Evolutionary conservation across 2,797 vertebrate genomes (phyloP).

Genomic region (Percopsis omiscomaycus): DNA sequence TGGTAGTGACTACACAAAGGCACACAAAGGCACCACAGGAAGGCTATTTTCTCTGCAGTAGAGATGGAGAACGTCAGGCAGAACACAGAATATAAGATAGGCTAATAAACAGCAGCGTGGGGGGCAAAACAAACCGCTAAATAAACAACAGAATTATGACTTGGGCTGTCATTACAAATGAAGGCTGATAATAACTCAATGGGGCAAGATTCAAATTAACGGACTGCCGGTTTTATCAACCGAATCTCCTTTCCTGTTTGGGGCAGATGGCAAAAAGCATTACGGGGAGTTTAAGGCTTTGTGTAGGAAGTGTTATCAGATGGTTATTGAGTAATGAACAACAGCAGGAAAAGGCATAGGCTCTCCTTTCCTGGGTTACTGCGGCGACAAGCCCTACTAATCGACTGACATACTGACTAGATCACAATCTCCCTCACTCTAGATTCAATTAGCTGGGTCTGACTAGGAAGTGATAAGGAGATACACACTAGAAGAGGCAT

Average conservation of each 20-base stretch:
- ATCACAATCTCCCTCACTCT: constrained; percentile 64
- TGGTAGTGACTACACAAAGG: too few relatives aligned
- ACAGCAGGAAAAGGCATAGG: constrained; percentile 38
- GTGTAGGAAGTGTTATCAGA: constrained; percentile 65
- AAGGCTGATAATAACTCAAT: constrained; percentile 18
- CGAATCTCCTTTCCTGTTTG: constrained; percentile 66
- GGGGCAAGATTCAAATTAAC: constrained; percentile 24
- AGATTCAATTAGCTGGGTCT: constrained; percentile 75
- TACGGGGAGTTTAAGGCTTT: constrained; percentile 17
- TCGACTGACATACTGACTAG: constrained; percentile 74
- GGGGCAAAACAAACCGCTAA: too few relatives aligned
- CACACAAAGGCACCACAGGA: too few relatives aligned
- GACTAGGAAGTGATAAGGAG: constrained; percentile 65
- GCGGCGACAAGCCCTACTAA: constrained; percentile 68
- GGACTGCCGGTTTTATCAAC: constrained; percentile 37
- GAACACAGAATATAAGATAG: neutral
- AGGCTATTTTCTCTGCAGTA: too few relatives aligned
- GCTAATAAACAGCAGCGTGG: constrained; percentile 1
- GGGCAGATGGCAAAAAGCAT: constrained; percentile 47
- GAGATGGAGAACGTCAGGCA: neutral
- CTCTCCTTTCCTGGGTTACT: constrained; percentile 55
- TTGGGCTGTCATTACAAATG: constrained; percentile 9
- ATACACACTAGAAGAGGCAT: too few relatives aligned
- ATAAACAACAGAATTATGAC: neutral
- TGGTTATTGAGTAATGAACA: constrained; percentile 52